Percentiles rank a stretch among this genome's conserved stretches.
These are phyloP conservation scores for Anolis sagrei DNA, from an alignment of 2,113 vertebrate genomes.

Conservation along the genomic window DNA sequence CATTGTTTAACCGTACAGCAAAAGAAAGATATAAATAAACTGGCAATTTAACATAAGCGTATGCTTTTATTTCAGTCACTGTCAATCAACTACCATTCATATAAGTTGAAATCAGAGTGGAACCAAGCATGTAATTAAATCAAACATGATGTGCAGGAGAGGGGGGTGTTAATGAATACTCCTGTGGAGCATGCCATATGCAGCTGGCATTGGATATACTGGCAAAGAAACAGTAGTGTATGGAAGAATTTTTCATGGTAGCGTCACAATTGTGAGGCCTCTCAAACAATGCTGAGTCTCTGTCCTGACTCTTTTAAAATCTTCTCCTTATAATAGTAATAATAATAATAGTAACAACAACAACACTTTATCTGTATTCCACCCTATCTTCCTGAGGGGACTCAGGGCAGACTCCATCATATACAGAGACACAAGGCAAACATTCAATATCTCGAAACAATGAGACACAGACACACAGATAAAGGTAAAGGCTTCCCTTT, in stretches of 20 bases:
- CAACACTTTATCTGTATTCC: too few relatives aligned
- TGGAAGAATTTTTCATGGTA: constrained; percentile 16
- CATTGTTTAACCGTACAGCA: constrained; percentile 73
- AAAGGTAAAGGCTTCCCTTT: too few relatives aligned
- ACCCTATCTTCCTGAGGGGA: too few relatives aligned
- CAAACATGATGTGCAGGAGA: constrained; percentile 54
- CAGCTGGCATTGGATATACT: constrained; percentile 36
- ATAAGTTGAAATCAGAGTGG: constrained; percentile 72
- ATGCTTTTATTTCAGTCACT: constrained; percentile 74
- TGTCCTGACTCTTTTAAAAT: neutral
- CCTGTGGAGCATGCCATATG: neutral
- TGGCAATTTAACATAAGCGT: constrained; percentile 69
- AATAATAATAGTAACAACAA: too few relatives aligned
- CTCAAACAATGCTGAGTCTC: neutral
- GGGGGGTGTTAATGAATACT: constrained; percentile 41
- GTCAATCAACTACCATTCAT: constrained; percentile 74
- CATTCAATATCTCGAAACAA: too few relatives aligned
- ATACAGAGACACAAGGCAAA: too few relatives aligned
- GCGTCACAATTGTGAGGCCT: constrained; percentile 33
- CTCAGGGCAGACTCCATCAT: too few relatives aligned
- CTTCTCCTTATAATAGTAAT: neutral
- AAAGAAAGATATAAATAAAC: constrained; percentile 76
- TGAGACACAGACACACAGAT: too few relatives aligned
- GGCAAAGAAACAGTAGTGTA: constrained; percentile 9
- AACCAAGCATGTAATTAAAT: constrained; percentile 66